A percentile compares a stretch with the other conserved stretches of the same genome.
Conservation (phyloP, 1,140 invertebrate genomes). For the Potamilus streckersoni region DNA sequence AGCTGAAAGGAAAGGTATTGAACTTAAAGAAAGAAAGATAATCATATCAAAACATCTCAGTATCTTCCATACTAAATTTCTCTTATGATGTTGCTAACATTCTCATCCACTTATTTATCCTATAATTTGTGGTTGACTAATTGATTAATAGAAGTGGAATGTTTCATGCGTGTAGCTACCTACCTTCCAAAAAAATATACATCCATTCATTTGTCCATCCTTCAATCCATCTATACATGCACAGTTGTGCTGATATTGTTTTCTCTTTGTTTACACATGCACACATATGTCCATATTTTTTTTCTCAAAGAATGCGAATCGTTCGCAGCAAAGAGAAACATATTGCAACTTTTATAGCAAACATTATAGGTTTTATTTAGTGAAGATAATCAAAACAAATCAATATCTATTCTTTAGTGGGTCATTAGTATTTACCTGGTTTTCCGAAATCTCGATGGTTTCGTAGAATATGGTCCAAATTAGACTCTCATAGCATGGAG, state of each 20-base stretch:
- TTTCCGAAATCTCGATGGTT: slow-evolving; percentile 75
- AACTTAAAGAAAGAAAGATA: neutral
- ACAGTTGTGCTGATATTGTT: neutral
- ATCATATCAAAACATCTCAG: neutral
- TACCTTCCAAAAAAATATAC: too few relatives aligned
- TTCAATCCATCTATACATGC: too few relatives aligned
- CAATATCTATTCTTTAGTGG: neutral
- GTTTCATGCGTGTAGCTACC: too few relatives aligned
- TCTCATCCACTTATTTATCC: neutral
- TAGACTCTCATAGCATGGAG: slow-evolving; percentile 78
- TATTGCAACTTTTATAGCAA: neutral
- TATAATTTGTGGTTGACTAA: neutral
- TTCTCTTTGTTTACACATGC: neutral
- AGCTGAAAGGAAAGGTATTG: slow-evolving; percentile 21
- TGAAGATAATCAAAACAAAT: neutral
- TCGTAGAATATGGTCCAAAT: slow-evolving; percentile 79
- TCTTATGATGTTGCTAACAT: slow-evolving; percentile 8
- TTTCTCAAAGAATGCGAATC: neutral
- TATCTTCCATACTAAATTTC: neutral
- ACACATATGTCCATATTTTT: neutral
- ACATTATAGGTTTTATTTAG: neutral
- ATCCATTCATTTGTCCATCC: too few relatives aligned
- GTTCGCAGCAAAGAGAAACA: neutral
- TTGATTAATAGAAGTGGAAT: neutral
- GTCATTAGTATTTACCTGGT: slow-evolving; percentile 75